These are phyloP conservation scores for Tetragnatha montana DNA, from an alignment of 2,888 invertebrate species.

Conservation along the genomic window DNA sequence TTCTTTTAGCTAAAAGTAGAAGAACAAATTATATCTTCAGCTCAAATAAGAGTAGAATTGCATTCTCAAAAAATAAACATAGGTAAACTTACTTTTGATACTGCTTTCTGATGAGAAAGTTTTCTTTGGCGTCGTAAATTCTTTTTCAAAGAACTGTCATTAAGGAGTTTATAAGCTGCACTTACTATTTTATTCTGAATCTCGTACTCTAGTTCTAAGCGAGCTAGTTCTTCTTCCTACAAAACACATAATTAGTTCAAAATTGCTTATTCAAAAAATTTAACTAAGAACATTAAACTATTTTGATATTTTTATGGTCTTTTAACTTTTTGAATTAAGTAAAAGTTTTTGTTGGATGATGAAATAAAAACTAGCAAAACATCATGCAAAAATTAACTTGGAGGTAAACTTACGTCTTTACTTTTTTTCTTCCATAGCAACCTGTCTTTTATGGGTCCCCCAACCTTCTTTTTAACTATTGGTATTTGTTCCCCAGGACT, in stretches of 20 bases:
- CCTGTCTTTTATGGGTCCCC: conserved; percentile 82
- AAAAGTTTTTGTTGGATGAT: background rate
- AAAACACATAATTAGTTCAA: conserved; percentile 17
- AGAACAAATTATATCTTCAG: background rate
- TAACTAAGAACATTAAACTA: background rate
- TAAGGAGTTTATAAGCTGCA: conserved; percentile 83
- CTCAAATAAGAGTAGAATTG: background rate
- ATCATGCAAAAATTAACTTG: background rate
- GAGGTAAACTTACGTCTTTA: conserved; percentile 78
- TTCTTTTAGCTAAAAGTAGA: conserved; percentile 73
- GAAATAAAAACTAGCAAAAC: background rate
- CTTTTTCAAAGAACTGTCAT: conserved; percentile 83
- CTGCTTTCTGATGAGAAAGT: conserved; percentile 81
- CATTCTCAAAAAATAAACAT: background rate
- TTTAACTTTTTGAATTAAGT: background rate
- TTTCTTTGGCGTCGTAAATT: conserved; percentile 82
- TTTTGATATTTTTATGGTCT: background rate
- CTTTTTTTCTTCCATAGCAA: conserved; percentile 79
- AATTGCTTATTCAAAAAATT: background rate
- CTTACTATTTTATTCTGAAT: conserved; percentile 84
- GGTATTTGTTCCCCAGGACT: conserved; percentile 84
- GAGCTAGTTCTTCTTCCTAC: conserved; percentile 80
- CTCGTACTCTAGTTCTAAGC: conserved; percentile 84
- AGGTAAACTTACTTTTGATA: conserved; percentile 74
- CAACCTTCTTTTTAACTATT: conserved; percentile 81